Percentiles rank a stretch among this genome's conserved stretches.
These are phyloP conservation scores for Plestiodon gilberti DNA, from an alignment of 2,113 vertebrate species.

Conservation along the genomic window DNA sequence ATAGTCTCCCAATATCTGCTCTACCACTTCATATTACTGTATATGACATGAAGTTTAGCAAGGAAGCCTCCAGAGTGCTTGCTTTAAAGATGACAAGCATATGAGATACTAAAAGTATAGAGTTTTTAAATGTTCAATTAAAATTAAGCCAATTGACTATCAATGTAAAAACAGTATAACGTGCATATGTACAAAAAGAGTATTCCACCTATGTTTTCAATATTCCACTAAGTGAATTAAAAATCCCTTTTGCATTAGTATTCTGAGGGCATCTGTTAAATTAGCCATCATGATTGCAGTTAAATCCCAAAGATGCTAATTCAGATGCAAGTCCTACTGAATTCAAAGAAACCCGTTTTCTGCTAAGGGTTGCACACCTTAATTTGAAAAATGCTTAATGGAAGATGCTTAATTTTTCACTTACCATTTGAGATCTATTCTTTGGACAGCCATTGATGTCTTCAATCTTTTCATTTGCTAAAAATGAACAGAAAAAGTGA, in stretches of 20 bases:
- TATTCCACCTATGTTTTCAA: not conserved
- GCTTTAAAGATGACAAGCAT: conserved; percentile 2
- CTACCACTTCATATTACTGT: not conserved
- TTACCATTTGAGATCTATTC: conserved; percentile 98
- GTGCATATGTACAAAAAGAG: not conserved
- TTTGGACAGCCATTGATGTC: conserved; percentile 98
- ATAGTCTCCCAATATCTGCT: not conserved
- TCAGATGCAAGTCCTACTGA: not conserved
- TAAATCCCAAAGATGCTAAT: not conserved
- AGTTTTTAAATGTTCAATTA: not conserved
- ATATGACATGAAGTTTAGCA: not conserved
- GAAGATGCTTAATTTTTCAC: conserved; percentile 55
- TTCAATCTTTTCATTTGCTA: conserved; percentile 98
- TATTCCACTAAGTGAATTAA: not conserved
- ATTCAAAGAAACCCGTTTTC: not conserved
- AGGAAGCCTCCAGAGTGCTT: not conserved
- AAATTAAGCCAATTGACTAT: not conserved
- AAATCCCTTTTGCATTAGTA: not conserved
- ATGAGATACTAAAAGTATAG: not conserved
- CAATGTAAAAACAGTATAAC: not conserved
- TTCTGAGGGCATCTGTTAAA: not conserved
- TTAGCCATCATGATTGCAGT: not conserved
- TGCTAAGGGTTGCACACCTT: not conserved
- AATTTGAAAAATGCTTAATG: not conserved
- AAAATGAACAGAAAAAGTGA: conserved; percentile 61